phyloP scores from a whole-genome alignment of 2,888 invertebrate species.

The Acrobasis repandana region DNA sequence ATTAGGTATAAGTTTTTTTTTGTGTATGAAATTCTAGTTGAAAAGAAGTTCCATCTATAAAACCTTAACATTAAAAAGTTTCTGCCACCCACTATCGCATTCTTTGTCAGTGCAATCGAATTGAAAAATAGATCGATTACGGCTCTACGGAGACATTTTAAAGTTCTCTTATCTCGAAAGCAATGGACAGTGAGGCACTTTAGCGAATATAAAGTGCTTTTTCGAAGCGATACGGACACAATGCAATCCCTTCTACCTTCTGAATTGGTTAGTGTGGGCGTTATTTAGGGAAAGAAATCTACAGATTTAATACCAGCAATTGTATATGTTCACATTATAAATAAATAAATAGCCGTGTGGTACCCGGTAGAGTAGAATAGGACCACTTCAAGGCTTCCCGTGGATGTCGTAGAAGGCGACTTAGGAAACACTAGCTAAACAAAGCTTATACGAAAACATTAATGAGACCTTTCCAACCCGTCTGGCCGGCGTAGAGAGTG shows the following conservation, averaged over 20 bases:
- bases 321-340: no score
- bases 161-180: constrained; percentile 63
- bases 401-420: no score
- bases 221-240: constrained; percentile 36
- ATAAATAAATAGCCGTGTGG: no score
- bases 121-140: constrained; percentile 42
- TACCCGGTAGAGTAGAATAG: no score
- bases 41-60: neutral
- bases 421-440: no score
- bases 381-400: no score
- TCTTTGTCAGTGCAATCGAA: constrained; percentile 25
- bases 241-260: constrained; percentile 30
- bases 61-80: neutral
- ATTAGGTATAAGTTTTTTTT: no score
- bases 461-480: no score
- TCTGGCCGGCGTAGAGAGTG: no score
- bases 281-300: neutral
- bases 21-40: no score
- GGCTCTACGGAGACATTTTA: constrained; percentile 59
- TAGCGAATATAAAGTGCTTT: constrained; percentile 58
- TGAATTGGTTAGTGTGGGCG: neutral
- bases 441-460: no score
- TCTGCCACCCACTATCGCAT: constrained; percentile 1
- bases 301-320: neutral
- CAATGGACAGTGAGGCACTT: constrained; percentile 65